Evolutionary conservation across 2,888 invertebrate genomes (phyloP), one percentile per base, ranked within the genome.

Genomic region (Agonopterix heracliana): DNA sequence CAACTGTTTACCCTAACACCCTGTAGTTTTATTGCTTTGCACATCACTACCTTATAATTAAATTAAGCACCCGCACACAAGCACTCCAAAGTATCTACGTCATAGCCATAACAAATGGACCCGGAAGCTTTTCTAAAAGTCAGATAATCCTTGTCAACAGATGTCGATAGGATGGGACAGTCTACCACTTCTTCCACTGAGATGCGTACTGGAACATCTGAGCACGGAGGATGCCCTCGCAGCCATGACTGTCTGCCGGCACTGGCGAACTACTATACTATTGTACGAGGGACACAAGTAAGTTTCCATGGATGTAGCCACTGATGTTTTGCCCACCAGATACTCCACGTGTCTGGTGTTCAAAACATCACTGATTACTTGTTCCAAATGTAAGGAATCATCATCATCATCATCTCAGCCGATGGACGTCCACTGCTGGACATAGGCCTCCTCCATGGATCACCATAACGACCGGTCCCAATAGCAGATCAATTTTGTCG

Each of bases 181-280:
- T 48, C 54, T 87, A 54, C 87, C 87, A 14, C 74, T 84, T 53
- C 80, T 88, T 63, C 81, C 87, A 14, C 70, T 88, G 56, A 72
- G 72, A 63, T 76, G 78, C 57, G 56, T 87, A 9, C 57, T 85
- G 48, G 71, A 80, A 11, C 71, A 84, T 62, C 78, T 88, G 48
- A 75, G 74, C 48, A 54, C 64, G 55, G 64, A 78, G 61, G 82
- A 85, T 70, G 85, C 76, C 0, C 55, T 89, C 51, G 68, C 81
- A 14, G 86, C 87, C 34, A 75, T 77, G 57, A 77, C 87, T 9
- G 80, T 79, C 9, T 91, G 91, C 73, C 81, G 74, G 50, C 89
- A 91, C 57, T 91, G 91, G 91, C 81, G 91, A 54, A 79, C 71
- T 46, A 86, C 87, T 9, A 64, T 90, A 45, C 71, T 77, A 26